A percentile compares a stretch with the other conserved stretches of the same genome.
Evolutionary conservation across 2,888 invertebrate genomes (phyloP).

Genomic region (Galeruca laticollis): DNA sequence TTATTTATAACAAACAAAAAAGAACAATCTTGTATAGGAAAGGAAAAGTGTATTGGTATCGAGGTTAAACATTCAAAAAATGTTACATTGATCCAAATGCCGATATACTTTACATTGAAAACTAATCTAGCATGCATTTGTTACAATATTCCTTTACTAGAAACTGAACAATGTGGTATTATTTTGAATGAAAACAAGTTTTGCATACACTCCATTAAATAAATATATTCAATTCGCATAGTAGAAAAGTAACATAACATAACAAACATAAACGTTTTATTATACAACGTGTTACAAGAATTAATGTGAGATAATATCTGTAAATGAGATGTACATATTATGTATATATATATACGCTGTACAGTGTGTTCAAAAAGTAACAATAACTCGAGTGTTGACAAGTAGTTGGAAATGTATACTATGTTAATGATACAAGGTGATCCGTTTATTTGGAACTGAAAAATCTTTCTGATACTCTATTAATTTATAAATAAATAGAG

Average conservation of each 20-base stretch:
- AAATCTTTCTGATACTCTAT: not conserved
- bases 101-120: slow-evolving; percentile 2
- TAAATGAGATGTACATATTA: too few species aligned
- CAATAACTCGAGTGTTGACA: not conserved
- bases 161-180: not conserved
- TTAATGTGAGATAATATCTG: too few species aligned
- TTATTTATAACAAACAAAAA: not conserved
- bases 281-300: not conserved
- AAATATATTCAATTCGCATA: not conserved
- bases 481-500: not conserved
- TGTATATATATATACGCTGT: too few species aligned
- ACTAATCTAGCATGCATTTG: not conserved
- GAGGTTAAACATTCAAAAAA: slow-evolving; percentile 17
- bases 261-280: not conserved
- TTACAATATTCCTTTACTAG: too few species aligned
- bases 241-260: not conserved
- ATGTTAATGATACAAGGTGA: not conserved
- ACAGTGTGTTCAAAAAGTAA: too few species aligned
- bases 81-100: slow-evolving; percentile 9
- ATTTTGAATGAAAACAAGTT: not conserved
- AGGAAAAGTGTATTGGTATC: slow-evolving; percentile 12
- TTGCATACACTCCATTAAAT: not conserved
- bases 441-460: not conserved
- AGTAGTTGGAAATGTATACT: not conserved
- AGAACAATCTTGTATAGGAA: slow-evolving; percentile 4